A percentile compares a stretch with the other conserved stretches of the same genome.
These are phyloP conservation scores for Fragum whitleyi DNA, from an alignment of 2,888 invertebrate genomes.

Conservation along the genomic window DNA sequence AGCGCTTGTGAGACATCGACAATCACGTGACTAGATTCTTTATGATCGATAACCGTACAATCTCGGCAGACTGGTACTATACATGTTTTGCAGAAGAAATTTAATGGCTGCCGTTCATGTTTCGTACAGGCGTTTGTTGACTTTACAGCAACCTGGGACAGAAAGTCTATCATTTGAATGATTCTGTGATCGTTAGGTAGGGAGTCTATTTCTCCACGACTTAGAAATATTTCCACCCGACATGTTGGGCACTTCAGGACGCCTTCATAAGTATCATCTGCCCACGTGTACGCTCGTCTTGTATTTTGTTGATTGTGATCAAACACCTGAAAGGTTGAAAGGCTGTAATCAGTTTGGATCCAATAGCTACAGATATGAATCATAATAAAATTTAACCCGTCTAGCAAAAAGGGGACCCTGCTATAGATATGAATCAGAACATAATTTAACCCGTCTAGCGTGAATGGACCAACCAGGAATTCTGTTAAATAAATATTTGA, in stretches of 20 bases:
- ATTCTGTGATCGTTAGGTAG: conserved; percentile 81
- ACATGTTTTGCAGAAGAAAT: conserved; percentile 81
- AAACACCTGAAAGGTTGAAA: conserved; percentile 78
- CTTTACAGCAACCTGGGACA: conserved; percentile 77
- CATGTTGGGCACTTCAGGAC: conserved; percentile 81
- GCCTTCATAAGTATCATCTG: conserved; percentile 75
- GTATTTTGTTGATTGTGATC: conserved; percentile 76
- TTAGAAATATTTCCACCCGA: conserved; percentile 79
- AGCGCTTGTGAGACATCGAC: conserved; percentile 78
- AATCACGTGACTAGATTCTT: conserved; percentile 79
- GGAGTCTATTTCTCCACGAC: conserved; percentile 74
- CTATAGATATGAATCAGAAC: no score
- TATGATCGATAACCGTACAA: conserved; percentile 81
- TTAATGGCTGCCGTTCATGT: conserved; percentile 79
- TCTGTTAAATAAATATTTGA: no score
- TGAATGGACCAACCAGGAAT: no score
- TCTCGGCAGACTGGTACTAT: conserved; percentile 78
- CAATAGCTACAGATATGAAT: conserved; percentile 55
- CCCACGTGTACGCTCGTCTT: conserved; percentile 68
- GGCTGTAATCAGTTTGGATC: no score
- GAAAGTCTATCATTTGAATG: conserved; percentile 81
- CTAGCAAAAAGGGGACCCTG: no score
- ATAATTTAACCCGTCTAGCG: no score
- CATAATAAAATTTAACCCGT: conserved; percentile 45
- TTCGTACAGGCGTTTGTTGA: conserved; percentile 78